Evolutionary conservation across 1,140 invertebrate genomes (phyloP).

Genomic region (Papilio glaucus): DNA sequence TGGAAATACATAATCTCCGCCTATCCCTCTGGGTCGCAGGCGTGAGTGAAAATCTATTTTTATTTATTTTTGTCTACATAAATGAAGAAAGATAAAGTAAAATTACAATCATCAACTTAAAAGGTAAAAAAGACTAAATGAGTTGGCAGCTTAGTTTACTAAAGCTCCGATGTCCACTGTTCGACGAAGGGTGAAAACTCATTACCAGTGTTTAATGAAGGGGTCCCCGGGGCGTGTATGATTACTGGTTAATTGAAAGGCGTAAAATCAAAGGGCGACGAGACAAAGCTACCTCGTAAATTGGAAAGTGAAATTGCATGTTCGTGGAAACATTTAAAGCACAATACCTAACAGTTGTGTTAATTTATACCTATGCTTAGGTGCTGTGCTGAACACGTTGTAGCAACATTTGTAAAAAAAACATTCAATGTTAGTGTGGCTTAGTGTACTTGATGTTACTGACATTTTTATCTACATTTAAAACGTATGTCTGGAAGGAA

Average conservation of each 20-base stretch:
- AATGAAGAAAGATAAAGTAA: conserved; percentile 36
- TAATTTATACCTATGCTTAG: conserved; percentile 16
- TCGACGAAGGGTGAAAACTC: conserved; percentile 79
- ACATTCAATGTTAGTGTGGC: not conserved
- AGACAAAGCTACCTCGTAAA: conserved; percentile 70
- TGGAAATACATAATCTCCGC: too few species aligned
- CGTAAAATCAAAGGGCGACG: conserved; percentile 74
- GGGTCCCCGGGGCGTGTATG: conserved; percentile 77
- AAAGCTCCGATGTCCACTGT: conserved; percentile 76
- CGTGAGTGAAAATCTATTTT: too few species aligned
- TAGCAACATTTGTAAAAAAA: not conserved
- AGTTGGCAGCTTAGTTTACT: conserved; percentile 55
- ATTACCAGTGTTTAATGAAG: conserved; percentile 80
- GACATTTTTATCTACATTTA: not conserved
- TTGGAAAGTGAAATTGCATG: conserved; percentile 64
- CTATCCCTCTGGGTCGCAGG: too few species aligned
- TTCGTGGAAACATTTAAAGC: conserved; percentile 44
- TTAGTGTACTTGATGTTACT: not conserved
- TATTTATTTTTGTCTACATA: too few species aligned
- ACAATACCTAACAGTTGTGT: conserved; percentile 25
- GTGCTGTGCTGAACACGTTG: not conserved
- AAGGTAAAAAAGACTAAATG: conserved; percentile 71
- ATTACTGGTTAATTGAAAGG: conserved; percentile 82
- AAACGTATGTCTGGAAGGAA: too few species aligned
- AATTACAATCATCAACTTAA: conserved; percentile 43